phyloP scores from a whole-genome alignment of 2,888 invertebrate genomes.

The Acronicta psi region DNA sequence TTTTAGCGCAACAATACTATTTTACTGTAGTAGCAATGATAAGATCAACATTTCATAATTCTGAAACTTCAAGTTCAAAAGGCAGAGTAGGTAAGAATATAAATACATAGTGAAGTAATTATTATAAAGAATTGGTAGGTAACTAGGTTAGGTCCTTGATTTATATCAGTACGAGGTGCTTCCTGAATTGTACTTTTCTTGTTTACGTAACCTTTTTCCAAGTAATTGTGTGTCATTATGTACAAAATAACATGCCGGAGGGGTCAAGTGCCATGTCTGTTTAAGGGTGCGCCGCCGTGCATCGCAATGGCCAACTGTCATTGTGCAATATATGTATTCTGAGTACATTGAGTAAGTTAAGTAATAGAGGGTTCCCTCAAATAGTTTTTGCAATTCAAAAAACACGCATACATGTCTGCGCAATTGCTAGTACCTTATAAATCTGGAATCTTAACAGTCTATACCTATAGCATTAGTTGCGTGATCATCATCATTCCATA shows the following conservation, averaged over 20 bases:
- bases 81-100: not conserved
- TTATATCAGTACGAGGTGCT: conserved; percentile 17
- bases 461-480: too few species aligned
- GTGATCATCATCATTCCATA: too few species aligned
- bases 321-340: not conserved
- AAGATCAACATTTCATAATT: not conserved
- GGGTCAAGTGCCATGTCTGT: conserved; percentile 21
- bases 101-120: too few species aligned
- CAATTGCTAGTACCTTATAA: conserved; percentile 29
- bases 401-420: conserved; percentile 11
- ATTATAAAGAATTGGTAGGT: not conserved
- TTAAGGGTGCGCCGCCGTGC: conserved; percentile 37
- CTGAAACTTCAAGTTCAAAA: not conserved
- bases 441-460: conserved; percentile 15
- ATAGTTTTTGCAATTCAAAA: conserved; percentile 36
- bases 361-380: conserved; percentile 32
- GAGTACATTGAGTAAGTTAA: not conserved
- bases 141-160: conserved; percentile 1
- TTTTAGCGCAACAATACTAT: not conserved
- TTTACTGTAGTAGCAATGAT: not conserved
- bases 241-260: conserved; percentile 4
- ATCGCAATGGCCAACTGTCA: conserved; percentile 47
- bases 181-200: conserved; percentile 32
- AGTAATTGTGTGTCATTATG: conserved; percentile 13
- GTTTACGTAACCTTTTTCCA: conserved; percentile 23